Evolutionary conservation across 1,140 invertebrate species (phyloP).

Genomic region (Drosophila tsacasi): DNA sequence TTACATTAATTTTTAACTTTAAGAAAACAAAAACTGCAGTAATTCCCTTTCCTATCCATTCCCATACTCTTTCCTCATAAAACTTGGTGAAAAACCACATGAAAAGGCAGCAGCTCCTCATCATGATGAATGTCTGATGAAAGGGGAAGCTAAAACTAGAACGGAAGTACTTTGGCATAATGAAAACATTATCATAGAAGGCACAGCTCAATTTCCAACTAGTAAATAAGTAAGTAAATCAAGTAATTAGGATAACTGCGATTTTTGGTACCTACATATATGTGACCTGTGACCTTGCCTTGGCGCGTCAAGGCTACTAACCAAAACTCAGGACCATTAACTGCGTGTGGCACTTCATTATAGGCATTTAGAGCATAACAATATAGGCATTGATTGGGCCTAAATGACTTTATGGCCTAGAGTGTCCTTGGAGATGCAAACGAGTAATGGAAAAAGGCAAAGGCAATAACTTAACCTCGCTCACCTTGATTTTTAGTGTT

Average conservation of each 20-base stretch:
- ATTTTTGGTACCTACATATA: slow-evolving; percentile 6
- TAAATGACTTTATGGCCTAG: slow-evolving; percentile 60
- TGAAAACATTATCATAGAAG: slow-evolving; percentile 60
- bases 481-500: slow-evolving; percentile 78
- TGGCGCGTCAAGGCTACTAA: slow-evolving; percentile 56
- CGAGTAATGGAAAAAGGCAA: slow-evolving; percentile 57
- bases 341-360: slow-evolving; percentile 85
- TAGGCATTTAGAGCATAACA: slow-evolving; percentile 72
- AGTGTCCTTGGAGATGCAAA: slow-evolving; percentile 49
- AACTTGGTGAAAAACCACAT: slow-evolving; percentile 4
- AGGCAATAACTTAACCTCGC: not conserved
- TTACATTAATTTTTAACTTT: no score
- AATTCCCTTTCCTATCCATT: no score
- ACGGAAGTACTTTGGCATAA: slow-evolving; percentile 68
- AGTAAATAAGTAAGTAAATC: slow-evolving; percentile 40
- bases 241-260: slow-evolving; percentile 57
- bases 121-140: slow-evolving; percentile 24
- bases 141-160: slow-evolving; percentile 23
- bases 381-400: slow-evolving; percentile 63
- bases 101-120: not conserved
- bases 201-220: slow-evolving; percentile 60
- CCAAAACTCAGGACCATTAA: slow-evolving; percentile 59
- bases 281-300: slow-evolving; percentile 63
- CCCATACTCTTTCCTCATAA: not conserved
- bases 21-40: no score